Evolutionary conservation across 2,888 invertebrate genomes (phyloP).

Genomic region (Phyllotreta cruciferae): DNA sequence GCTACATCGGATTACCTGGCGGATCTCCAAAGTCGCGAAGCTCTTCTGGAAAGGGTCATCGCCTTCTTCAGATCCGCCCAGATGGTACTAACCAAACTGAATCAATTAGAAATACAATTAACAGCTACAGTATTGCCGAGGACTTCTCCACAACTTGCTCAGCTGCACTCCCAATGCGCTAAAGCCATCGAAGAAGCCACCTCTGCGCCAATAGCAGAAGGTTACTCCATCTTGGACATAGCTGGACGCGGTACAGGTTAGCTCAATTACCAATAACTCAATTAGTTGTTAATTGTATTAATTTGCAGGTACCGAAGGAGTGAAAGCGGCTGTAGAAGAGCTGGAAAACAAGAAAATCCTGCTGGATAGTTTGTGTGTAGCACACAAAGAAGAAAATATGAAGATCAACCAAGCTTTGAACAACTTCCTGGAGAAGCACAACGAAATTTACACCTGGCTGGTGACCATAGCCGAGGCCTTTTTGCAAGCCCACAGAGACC

Average conservation of each 20-base stretch:
- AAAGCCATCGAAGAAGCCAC: slow-evolving; percentile 72
- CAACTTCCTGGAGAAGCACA: slow-evolving; percentile 73
- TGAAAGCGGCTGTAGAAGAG: slow-evolving; percentile 72
- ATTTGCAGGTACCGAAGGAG: slow-evolving; percentile 64
- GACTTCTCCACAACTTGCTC: slow-evolving; percentile 71
- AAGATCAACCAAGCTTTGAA: slow-evolving; percentile 73
- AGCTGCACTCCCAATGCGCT: slow-evolving; percentile 71
- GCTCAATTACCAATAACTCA: no score
- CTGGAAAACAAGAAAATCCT: slow-evolving; percentile 76
- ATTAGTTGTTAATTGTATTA: slow-evolving; percentile 59
- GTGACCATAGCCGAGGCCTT: slow-evolving; percentile 76
- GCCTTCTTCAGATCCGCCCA: slow-evolving; percentile 75
- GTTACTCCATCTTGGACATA: slow-evolving; percentile 74
- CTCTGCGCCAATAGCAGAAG: slow-evolving; percentile 72
- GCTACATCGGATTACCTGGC: slow-evolving; percentile 74
- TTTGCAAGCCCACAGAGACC: slow-evolving; percentile 74
- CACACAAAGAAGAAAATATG: slow-evolving; percentile 73
- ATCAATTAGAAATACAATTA: slow-evolving; percentile 77
- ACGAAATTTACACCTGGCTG: slow-evolving; percentile 76
- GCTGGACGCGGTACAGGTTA: slow-evolving; percentile 67
- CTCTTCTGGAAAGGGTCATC: slow-evolving; percentile 71
- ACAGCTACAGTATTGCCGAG: slow-evolving; percentile 69
- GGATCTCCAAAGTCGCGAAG: slow-evolving; percentile 73
- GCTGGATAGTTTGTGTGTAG: slow-evolving; percentile 69
- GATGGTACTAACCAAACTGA: slow-evolving; percentile 74